phyloP scores from a whole-genome alignment of 2,888 invertebrate genomes.

The Rhagonycha lutea region DNA sequence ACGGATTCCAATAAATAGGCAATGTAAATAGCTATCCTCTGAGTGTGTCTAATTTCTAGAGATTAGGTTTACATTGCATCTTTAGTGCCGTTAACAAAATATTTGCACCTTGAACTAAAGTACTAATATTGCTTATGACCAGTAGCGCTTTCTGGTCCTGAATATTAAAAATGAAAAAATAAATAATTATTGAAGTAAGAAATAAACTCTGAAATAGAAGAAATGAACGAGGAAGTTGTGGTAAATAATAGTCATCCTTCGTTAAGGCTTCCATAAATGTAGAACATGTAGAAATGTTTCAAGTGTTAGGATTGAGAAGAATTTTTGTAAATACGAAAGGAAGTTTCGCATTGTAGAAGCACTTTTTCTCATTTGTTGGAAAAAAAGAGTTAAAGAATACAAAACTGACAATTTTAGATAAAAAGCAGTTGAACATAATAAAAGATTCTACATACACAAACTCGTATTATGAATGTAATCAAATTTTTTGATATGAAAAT shows the following conservation, averaged over 20 bases:
- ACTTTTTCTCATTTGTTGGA: background rate
- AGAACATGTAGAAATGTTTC: background rate
- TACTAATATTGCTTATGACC: background rate
- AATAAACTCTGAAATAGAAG: background rate
- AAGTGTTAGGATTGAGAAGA: background rate
- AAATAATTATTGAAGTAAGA: background rate
- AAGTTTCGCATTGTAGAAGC: background rate
- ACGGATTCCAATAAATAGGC: background rate
- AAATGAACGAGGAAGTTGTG: background rate
- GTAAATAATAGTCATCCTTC: background rate
- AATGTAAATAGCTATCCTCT: background rate
- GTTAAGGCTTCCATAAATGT: background rate
- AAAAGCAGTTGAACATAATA: too few relatives aligned
- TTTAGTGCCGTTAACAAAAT: background rate
- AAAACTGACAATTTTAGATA: background rate
- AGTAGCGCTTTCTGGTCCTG: background rate
- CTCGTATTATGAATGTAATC: too few relatives aligned
- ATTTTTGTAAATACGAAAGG: background rate
- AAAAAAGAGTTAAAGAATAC: background rate
- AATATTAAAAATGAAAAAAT: background rate
- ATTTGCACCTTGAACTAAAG: background rate
- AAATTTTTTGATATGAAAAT: too few relatives aligned
- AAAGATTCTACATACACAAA: too few relatives aligned
- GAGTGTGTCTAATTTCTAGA: background rate
- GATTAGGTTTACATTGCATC: background rate